These are phyloP conservation scores for Drymonia ruficornis DNA, from an alignment of 2,888 invertebrate species.

Conservation along the genomic window DNA sequence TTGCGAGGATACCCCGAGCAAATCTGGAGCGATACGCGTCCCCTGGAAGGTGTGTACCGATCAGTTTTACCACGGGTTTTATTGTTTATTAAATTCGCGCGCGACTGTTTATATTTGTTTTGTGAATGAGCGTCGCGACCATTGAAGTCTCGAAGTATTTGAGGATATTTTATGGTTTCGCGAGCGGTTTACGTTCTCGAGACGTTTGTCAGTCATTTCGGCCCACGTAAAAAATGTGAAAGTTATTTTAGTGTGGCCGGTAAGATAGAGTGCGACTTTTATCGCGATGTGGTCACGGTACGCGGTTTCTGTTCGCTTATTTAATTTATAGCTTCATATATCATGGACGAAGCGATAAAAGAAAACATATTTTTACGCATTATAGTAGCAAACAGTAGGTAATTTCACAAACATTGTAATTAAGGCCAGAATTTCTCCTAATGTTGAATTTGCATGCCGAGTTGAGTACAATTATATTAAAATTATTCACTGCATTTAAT, in stretches of 20 bases:
- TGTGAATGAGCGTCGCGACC: constrained; percentile 45
- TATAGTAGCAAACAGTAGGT: too few species aligned
- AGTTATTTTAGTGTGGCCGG: constrained; percentile 49
- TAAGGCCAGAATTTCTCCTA: constrained; percentile 11
- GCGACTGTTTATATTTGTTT: constrained; percentile 51
- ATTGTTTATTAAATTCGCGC: constrained; percentile 21
- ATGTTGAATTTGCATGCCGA: constrained; percentile 21
- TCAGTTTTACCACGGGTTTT: constrained; percentile 30
- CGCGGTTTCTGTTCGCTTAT: constrained; percentile 40
- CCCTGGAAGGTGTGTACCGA: constrained; percentile 61
- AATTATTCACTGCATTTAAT: constrained; percentile 25
- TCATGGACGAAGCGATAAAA: neutral
- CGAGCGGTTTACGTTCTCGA: constrained; percentile 17
- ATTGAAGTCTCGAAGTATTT: constrained; percentile 33
- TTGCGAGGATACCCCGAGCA: constrained; percentile 60
- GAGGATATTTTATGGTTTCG: constrained; percentile 37
- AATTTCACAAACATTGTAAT: too few species aligned
- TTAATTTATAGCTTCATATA: constrained; percentile 34
- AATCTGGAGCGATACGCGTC: constrained; percentile 73
- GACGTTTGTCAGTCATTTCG: constrained; percentile 23
- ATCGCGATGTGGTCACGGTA: constrained; percentile 54
- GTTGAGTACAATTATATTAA: constrained; percentile 23
- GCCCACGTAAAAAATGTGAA: constrained; percentile 61
- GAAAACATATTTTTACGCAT: neutral
- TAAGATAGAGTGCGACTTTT: constrained; percentile 32